Percentiles rank a stretch among this genome's conserved stretches.
Conservation (phyloP, 2,797 vertebrate genomes). For the Poeciliopsis gracilis region DNA sequence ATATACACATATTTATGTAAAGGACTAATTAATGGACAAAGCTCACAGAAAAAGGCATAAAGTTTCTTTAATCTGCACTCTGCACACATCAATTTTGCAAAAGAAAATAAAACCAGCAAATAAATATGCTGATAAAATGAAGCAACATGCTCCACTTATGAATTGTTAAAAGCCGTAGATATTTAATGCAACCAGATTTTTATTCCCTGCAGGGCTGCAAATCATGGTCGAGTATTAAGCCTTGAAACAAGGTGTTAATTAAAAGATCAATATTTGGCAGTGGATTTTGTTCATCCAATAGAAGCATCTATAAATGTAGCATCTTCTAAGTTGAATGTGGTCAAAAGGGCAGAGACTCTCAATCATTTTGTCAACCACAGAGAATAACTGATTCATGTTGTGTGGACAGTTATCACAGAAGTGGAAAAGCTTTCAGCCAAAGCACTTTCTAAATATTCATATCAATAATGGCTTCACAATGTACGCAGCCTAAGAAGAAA, state of each 20-base stretch:
- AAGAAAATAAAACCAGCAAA: background rate
- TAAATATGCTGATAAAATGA: background rate
- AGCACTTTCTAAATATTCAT: background rate
- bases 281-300: too few relatives aligned
- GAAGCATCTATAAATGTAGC: background rate
- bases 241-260: background rate
- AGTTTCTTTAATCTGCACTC: slow-evolving; percentile 17
- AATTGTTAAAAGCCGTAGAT: background rate
- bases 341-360: background rate
- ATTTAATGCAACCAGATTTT: background rate
- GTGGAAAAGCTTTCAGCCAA: background rate
- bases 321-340: background rate
- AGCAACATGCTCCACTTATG: background rate
- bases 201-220: too few relatives aligned
- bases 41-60: background rate
- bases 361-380: background rate
- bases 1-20: slow-evolving; percentile 8
- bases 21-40: slow-evolving; percentile 3
- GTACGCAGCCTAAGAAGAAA: background rate
- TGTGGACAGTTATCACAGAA: background rate
- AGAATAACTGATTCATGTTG: background rate
- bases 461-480: background rate
- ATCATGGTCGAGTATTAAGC: background rate
- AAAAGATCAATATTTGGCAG: background rate
- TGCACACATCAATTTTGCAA: background rate